These are phyloP conservation scores for Mus minutoides DNA, from an alignment of 2,797 vertebrate genomes.

Conservation along the genomic window DNA sequence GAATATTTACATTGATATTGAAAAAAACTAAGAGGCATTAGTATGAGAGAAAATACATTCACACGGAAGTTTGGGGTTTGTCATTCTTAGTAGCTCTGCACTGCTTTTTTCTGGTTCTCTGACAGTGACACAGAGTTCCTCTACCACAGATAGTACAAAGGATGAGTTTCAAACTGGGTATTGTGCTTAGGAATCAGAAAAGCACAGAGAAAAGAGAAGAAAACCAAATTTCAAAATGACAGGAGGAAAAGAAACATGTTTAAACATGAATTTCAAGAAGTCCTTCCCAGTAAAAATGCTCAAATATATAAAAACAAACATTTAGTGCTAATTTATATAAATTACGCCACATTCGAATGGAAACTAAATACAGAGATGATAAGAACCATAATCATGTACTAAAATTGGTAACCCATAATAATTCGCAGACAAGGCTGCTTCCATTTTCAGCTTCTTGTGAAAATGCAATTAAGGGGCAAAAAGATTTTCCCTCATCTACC, in stretches of 20 bases:
- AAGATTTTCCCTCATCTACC: constrained; percentile 38
- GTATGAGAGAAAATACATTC: constrained; percentile 66
- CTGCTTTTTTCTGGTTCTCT: not conserved
- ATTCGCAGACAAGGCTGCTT: not conserved
- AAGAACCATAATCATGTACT: constrained; percentile 11
- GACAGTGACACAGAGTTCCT: not conserved
- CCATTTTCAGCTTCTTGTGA: constrained; percentile 26
- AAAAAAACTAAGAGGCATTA: constrained; percentile 55
- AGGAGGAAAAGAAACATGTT: not conserved
- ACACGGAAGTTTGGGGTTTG: not conserved
- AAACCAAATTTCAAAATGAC: constrained; percentile 22
- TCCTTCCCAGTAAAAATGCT: constrained; percentile 18
- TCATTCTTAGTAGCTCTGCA: constrained; percentile 48
- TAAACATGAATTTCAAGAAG: constrained; percentile 6
- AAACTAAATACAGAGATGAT: constrained; percentile 45
- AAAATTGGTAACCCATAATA: constrained; percentile 44
- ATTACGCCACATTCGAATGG: constrained; percentile 12
- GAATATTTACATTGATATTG: constrained; percentile 60
- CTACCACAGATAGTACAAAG: not conserved
- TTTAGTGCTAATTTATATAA: constrained; percentile 32
- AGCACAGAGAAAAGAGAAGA: not conserved
- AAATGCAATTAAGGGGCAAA: constrained; percentile 38
- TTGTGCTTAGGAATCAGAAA: not conserved
- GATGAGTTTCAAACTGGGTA: not conserved
- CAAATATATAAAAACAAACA: constrained; percentile 43